phyloP scores from a whole-genome alignment of 2,888 invertebrate species.

The Diogma glabrata region DNA sequence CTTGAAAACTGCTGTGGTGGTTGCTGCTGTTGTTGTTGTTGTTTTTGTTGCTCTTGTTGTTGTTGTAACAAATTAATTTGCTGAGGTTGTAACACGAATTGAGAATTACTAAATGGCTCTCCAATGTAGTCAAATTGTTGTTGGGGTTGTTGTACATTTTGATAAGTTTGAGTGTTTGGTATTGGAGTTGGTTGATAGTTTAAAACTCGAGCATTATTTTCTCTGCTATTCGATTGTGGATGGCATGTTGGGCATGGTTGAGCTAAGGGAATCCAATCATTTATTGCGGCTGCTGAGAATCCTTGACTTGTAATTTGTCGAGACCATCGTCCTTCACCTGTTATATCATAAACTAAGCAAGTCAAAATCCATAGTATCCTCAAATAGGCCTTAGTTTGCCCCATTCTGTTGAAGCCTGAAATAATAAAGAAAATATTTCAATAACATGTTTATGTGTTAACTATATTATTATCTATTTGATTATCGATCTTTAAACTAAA shows the following conservation, averaged over 20 bases:
- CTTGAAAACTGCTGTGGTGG: conserved; percentile 15
- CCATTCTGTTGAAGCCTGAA: too few relatives aligned
- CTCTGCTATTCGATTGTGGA: conserved; percentile 25
- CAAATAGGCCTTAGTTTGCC: too few relatives aligned
- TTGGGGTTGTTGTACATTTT: conserved; percentile 15
- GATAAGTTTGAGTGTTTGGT: neutral
- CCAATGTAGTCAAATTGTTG: conserved; percentile 26
- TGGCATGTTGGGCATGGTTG: conserved; percentile 24
- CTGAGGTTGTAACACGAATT: conserved; percentile 21
- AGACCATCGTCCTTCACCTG: conserved; percentile 33
- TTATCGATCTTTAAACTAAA: too few relatives aligned
- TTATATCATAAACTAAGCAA: too few relatives aligned
- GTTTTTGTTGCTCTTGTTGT: conserved; percentile 23
- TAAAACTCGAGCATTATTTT: conserved; percentile 32
- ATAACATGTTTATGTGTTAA: too few relatives aligned
- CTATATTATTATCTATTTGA: too few relatives aligned
- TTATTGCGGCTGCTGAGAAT: conserved; percentile 25
- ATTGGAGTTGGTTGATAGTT: conserved; percentile 32
- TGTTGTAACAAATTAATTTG: conserved; percentile 17
- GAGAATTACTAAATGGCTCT: conserved; percentile 30
- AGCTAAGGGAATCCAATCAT: conserved; percentile 45
- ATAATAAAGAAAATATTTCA: too few relatives aligned
- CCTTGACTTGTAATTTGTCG: conserved; percentile 29
- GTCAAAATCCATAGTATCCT: too few relatives aligned
- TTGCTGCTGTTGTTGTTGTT: conserved; percentile 21